phyloP scores from a whole-genome alignment of 2,797 vertebrate species.

The Xerus rutilus region DNA sequence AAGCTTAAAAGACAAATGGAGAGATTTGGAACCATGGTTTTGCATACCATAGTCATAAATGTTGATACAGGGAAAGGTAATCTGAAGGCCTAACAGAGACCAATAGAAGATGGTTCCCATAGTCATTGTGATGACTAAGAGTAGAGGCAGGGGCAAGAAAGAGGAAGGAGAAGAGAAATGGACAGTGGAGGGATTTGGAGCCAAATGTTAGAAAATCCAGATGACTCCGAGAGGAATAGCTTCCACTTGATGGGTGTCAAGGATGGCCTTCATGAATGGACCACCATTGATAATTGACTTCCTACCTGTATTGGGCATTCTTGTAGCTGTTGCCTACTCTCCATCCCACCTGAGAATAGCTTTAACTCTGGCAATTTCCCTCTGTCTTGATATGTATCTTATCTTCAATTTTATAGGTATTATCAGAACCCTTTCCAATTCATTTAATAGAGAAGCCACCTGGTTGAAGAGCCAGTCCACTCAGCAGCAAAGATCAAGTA shows the following conservation, averaged over 20 bases:
- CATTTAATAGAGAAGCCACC: not conserved
- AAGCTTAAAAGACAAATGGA: not conserved
- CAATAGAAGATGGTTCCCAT: not conserved
- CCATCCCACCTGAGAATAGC: not conserved
- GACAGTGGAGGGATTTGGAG: not conserved
- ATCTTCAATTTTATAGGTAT: not conserved
- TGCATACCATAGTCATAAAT: not conserved
- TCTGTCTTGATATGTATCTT: not conserved
- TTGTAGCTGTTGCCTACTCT: not conserved
- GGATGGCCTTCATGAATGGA: not conserved
- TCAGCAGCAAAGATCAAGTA: not conserved
- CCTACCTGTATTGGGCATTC: not conserved
- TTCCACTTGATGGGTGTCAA: constrained; percentile 25
- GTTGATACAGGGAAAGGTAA: constrained; percentile 7
- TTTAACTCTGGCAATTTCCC: not conserved
- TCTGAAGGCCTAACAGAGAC: not conserved
- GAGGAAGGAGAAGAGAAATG: not conserved
- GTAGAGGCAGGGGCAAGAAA: not conserved
- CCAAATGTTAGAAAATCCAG: constrained; percentile 26
- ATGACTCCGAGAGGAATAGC: constrained; percentile 7
- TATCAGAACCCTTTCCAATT: not conserved
- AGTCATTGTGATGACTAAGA: not conserved
- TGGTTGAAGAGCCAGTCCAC: not conserved
- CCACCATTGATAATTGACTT: not conserved
- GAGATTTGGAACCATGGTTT: not conserved